Conservation (phyloP, 2,797 vertebrate species). For the Botia almorhae region DNA sequence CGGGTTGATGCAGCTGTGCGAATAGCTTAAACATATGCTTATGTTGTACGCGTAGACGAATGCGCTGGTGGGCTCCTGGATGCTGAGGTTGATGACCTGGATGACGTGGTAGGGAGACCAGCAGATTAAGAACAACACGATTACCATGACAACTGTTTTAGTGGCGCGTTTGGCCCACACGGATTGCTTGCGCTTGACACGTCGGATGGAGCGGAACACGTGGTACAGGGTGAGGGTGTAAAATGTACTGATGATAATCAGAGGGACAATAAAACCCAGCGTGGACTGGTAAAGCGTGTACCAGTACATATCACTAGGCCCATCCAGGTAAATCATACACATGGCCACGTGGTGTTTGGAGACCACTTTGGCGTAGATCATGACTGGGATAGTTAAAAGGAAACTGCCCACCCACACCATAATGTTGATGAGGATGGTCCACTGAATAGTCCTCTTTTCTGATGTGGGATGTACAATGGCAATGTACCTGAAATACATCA, state of each 20-base stretch:
- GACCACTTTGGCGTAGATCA: constrained; percentile 80
- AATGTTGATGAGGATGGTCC: constrained; percentile 81
- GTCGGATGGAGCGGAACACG: constrained; percentile 81
- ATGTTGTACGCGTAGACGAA: constrained; percentile 82
- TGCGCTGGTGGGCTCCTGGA: constrained; percentile 71
- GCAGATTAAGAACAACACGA: constrained; percentile 80
- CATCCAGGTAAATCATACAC: constrained; percentile 80
- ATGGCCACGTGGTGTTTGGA: constrained; percentile 69
- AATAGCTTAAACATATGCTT: constrained; percentile 85
- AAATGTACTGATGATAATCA: constrained; percentile 84
- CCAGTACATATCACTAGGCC: constrained; percentile 84
- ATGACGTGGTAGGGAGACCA: constrained; percentile 86
- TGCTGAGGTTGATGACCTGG: constrained; percentile 81
- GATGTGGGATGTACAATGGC: constrained; percentile 83
- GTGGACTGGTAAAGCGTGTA: constrained; percentile 85
- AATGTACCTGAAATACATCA: constrained; percentile 72
- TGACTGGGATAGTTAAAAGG: constrained; percentile 80
- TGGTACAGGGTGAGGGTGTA: constrained; percentile 83
- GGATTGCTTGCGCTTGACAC: constrained; percentile 81
- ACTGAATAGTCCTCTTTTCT: constrained; percentile 80
- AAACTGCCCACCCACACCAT: constrained; percentile 84
- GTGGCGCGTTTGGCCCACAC: constrained; percentile 81
- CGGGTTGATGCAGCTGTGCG: constrained; percentile 86
- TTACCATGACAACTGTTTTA: constrained; percentile 84
- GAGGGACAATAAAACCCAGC: constrained; percentile 82